These are phyloP conservation scores for Perca fluviatilis DNA, from an alignment of 2,113 vertebrate genomes.

Conservation along the genomic window DNA sequence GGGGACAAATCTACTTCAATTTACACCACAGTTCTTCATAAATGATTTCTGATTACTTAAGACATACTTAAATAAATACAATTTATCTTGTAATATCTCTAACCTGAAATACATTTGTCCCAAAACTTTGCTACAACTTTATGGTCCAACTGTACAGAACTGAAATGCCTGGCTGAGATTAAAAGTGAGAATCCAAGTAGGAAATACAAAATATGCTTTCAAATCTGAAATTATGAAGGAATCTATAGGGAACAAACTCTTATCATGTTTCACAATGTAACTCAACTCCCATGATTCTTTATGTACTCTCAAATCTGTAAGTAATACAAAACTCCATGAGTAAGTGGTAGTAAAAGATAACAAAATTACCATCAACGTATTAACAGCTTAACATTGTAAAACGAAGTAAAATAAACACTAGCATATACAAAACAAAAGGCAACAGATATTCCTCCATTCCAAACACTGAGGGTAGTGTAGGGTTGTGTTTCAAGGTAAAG, in stretches of 20 bases:
- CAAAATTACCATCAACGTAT: slow-evolving; percentile 66
- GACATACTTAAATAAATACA: slow-evolving; percentile 65
- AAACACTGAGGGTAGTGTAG: slow-evolving; percentile 64
- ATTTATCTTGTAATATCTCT: slow-evolving; percentile 39
- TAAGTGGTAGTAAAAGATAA: slow-evolving; percentile 68
- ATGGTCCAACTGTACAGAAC: slow-evolving; percentile 45
- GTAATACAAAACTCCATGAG: slow-evolving; percentile 53
- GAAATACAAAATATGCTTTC: slow-evolving; percentile 28
- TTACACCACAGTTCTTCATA: slow-evolving; percentile 31
- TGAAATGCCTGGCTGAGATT: slow-evolving; percentile 36
- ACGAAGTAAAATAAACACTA: slow-evolving; percentile 51
- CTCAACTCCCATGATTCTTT: slow-evolving; percentile 6
- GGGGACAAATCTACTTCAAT: slow-evolving; percentile 53
- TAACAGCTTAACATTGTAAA: slow-evolving; percentile 62
- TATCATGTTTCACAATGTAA: slow-evolving; percentile 14
- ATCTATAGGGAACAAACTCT: slow-evolving; percentile 8
- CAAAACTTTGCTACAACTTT: slow-evolving; percentile 53
- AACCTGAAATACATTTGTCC: slow-evolving; percentile 58
- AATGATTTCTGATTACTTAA: slow-evolving; percentile 33
- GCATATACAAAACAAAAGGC: slow-evolving; percentile 71
- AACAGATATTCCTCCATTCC: slow-evolving; percentile 67
- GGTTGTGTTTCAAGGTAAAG: slow-evolving; percentile 58
- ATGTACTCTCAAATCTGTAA: slow-evolving; percentile 40
- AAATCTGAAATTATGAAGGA: slow-evolving; percentile 32
- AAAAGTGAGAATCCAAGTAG: slow-evolving; percentile 8